Base-by-base conservation (phyloP, 2,797 vertebrate species). In the Sparidentex hasta region DNA sequence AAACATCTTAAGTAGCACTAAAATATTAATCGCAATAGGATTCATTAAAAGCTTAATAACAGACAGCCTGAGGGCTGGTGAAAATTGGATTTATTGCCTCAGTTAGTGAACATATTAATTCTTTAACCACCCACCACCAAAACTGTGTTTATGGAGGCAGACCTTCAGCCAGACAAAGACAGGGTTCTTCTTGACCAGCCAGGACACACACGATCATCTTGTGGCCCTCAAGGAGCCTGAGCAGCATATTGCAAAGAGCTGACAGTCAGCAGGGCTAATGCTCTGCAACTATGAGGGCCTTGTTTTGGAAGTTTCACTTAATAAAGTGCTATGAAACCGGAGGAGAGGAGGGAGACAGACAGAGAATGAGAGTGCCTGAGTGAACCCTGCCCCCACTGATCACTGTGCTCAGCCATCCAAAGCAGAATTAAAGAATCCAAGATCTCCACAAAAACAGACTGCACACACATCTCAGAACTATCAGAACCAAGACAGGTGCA, bases 231-330 rank as follows among this genome's bases (percentile, higher is more conserved):
- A 83, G 68, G 77, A 82, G 78, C 71, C 80, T 8, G 58, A 64
- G 86, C 74, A 70, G 81, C 86, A 93, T 92, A 94, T 93, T 94
- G 91, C 87, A 90, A 94, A 92, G 90, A 93, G 92, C 94, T 92
- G 92, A 94, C 92, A 94, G 90, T 94, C 73, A 78, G 84, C 80
- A 25, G 77, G 78, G 71, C 71, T 85, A 90, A 88, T 76, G 78
- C 78, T 65, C 59, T 21, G 78, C 79, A 58, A 88, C 90, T 90
- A 87, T 89, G 84, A 87, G 74, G 7, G 86, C 90, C 83, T 93
- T 92, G 91, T 93, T 89, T 87, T 82, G 84, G 73, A 89, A 81
- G 86, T 81, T 84, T 88, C 74, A 76, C 89, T 91, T 92, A 92
- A 89, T 91, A 88, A 92, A 90, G 86, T 78, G 79, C 76, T 85